These are phyloP conservation scores for Agonopterix heracliana DNA, from an alignment of 2,888 invertebrate species.

Conservation along the genomic window DNA sequence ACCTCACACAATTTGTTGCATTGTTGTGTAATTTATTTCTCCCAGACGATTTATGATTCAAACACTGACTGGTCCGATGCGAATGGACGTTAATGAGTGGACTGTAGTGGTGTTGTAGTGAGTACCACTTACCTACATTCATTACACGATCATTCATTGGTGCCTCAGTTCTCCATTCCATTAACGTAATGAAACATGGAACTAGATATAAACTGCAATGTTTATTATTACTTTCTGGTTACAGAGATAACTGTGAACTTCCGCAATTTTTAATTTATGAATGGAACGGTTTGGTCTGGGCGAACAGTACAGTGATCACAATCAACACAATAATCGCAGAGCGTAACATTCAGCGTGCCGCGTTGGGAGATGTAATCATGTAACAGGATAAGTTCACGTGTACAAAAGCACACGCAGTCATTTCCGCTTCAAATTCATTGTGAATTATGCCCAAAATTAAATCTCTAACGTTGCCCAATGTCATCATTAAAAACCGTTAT, in stretches of 20 bases:
- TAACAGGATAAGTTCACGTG: constrained; percentile 37
- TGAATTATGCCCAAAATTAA: constrained; percentile 12
- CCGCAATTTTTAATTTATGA: constrained; percentile 40
- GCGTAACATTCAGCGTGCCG: constrained; percentile 41
- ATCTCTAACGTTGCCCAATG: not conserved
- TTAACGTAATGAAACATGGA: constrained; percentile 37
- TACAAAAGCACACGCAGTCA: constrained; percentile 18
- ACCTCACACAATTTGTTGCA: not conserved
- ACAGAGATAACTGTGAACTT: constrained; percentile 32
- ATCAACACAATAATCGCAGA: constrained; percentile 24
- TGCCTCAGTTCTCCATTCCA: constrained; percentile 40
- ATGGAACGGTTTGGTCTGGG: constrained; percentile 37
- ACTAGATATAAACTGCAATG: constrained; percentile 20
- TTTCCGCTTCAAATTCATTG: constrained; percentile 26
- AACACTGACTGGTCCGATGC: constrained; percentile 11
- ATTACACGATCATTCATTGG: constrained; percentile 38
- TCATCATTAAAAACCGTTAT: constrained; percentile 1
- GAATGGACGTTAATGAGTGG: constrained; percentile 25
- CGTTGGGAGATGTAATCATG: constrained; percentile 53
- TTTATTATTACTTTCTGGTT: constrained; percentile 20
- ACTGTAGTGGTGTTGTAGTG: constrained; percentile 20
- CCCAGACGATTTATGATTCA: not conserved
- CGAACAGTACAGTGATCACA: constrained; percentile 37
- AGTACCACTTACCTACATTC: constrained; percentile 32
- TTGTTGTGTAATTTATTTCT: constrained; percentile 1